Evolutionary conservation across 92 coral and sea anemone species (phyloP), one percentile per base, ranked within the genome.

Genomic region (Desmophyllum pertusum): DNA sequence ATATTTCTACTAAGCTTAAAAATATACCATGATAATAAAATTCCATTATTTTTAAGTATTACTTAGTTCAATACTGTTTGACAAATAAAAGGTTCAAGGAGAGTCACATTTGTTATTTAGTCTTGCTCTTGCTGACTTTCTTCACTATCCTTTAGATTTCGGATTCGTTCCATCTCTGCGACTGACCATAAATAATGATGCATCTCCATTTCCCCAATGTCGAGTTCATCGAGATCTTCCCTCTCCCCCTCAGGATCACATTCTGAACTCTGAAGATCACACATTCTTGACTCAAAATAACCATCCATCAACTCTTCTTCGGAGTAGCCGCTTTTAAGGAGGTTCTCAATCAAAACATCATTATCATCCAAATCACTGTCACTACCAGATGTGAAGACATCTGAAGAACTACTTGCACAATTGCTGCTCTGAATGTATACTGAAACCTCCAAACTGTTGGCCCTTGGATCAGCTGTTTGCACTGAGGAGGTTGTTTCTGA

Each of bases 161-260:
- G 64, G 10, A 78, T 63, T 53, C 86, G 73, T 59, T 84, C 87
- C 72, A 89, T 27, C 83, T 89, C 85, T 10, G 77, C 73, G 29
- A 89, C 92, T 52, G 89, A 70, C 64, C 81, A 78, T 18, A 89
- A 37, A 25, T 93, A 91, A 52, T 74, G 80, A 39, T 91, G 89
- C 68, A 93, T 83, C n/a, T 89, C 91, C 41, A 27, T n/a, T 7
- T 93, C 93, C 45, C 85, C 83, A 37, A 93, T 93, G 75, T 93
- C 97, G 23, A 74, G 70, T 38, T 91, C 93, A 86, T 91, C 93
- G 5, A 91, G 90, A 17, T 93, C 94, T n/a, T 74, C 76, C 46
- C 90, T 36, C 30, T 89, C 97, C 17, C 87, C 87, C 1, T 90
- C 85, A 10, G 89, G 71, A 14, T 80, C 93, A 25, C 74, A 77